These are phyloP conservation scores for Amblyopsis rosae DNA, from an alignment of 2,113 vertebrate species.

Conservation along the genomic window DNA sequence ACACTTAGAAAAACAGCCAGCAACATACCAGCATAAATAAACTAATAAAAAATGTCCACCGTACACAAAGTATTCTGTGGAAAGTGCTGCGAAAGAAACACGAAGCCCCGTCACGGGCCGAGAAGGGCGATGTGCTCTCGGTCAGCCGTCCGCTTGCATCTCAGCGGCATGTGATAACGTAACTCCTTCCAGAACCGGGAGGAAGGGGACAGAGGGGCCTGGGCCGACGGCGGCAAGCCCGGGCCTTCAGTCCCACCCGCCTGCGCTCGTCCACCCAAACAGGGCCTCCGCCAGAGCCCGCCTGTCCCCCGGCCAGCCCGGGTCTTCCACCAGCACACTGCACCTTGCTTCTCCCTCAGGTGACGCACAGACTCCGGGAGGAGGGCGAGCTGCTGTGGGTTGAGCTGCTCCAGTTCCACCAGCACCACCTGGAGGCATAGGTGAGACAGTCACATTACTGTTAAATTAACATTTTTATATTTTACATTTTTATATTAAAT, in stretches of 20 bases:
- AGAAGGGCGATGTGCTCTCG: slow-evolving; percentile 50
- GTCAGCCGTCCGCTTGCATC: slow-evolving; percentile 54
- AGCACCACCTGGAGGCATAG: slow-evolving; percentile 75
- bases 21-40: too few species aligned
- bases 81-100: too few species aligned
- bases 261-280: background rate
- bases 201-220: slow-evolving; percentile 32
- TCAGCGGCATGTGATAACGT: slow-evolving; percentile 84
- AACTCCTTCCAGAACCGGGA: slow-evolving; percentile 87
- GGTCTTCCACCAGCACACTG: slow-evolving; percentile 80
- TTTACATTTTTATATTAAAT: too few species aligned
- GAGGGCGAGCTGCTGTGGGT: slow-evolving; percentile 56
- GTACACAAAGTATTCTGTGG: too few species aligned
- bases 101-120: slow-evolving; percentile 28
- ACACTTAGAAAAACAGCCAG: too few species aligned
- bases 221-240: background rate
- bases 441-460: background rate
- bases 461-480: background rate
- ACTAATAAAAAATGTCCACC: too few species aligned
- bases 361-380: slow-evolving; percentile 85
- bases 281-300: slow-evolving; percentile 7
- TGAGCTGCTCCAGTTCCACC: slow-evolving; percentile 83
- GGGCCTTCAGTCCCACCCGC: background rate
- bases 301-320: slow-evolving; percentile 33
- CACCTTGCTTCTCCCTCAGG: slow-evolving; percentile 83